Conservation (phyloP, 2,888 invertebrate genomes). For the Caenorhabditis plicata region DNA sequence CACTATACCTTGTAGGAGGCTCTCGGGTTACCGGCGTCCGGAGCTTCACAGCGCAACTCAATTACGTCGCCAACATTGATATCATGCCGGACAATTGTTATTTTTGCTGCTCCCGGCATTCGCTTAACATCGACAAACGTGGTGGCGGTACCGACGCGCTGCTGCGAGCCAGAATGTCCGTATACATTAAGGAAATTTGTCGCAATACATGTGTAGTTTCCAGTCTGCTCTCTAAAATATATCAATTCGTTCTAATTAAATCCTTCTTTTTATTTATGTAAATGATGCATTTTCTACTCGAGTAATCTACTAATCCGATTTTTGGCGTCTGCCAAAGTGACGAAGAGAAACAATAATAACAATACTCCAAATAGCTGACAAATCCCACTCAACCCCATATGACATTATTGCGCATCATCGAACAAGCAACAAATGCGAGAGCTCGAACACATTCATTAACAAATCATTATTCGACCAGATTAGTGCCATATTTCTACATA, state of each 20-base stretch:
- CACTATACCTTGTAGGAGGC: conserved; percentile 56
- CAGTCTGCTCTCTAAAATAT: conserved; percentile 71
- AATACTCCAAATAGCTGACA: too few relatives aligned
- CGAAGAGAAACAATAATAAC: too few relatives aligned
- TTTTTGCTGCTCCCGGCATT: conserved; percentile 50
- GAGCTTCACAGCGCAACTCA: conserved; percentile 80
- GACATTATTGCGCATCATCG: too few relatives aligned
- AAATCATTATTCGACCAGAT: too few relatives aligned
- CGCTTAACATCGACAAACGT: conserved; percentile 50
- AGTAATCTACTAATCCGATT: too few relatives aligned
- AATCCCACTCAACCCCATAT: too few relatives aligned
- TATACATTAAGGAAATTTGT: conserved; percentile 78
- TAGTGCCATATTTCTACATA: too few relatives aligned
- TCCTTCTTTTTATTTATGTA: neutral
- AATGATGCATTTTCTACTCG: too few relatives aligned
- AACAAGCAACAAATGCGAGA: too few relatives aligned
- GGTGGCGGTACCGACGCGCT: conserved; percentile 42
- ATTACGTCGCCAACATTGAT: conserved; percentile 82
- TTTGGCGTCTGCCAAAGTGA: too few relatives aligned
- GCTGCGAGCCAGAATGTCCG: conserved; percentile 45
- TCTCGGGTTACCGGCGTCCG: conserved; percentile 78
- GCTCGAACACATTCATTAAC: too few relatives aligned
- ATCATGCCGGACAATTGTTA: conserved; percentile 67
- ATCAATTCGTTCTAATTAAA: neutral
- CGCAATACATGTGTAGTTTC: conserved; percentile 85